Evolutionary conservation across 2,888 invertebrate species (phyloP), one percentile per base, ranked within the genome.

Genomic region (Xylota sylvarum): DNA sequence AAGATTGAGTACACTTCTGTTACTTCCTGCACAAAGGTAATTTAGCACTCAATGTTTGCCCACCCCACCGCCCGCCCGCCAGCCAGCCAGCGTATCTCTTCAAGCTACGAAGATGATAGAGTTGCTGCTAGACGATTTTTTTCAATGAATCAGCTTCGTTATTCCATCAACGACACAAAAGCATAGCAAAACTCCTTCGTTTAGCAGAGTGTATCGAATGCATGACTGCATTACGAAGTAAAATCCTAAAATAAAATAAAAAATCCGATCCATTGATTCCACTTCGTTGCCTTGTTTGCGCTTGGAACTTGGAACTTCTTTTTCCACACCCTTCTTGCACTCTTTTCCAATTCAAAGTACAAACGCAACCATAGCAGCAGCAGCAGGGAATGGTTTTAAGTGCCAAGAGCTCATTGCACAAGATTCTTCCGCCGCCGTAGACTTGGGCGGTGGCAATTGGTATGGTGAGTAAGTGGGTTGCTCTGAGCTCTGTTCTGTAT

Each of bases 231-330:
- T 72, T 56, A 19, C 27, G 62, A 52, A 79, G 60, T 50, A 32
- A 64, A 73, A 46, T 37, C 17, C 1, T 10, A n/a, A 50, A 35
- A 52, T 5, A 10, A 60, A 40, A 56, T n/a, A 56, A 32, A 32
- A 46, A 62, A 64, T 52, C 12, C 65, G 48, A 65, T 60, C 69
- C 69, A 81, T 69, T 81, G 74, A 81, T 74, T 74, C 46, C 67
- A 69, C 74, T 69, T 69, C 37, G 60, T 40, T 81, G 73, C 12
- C 14, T 62, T 52, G 64, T 46, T 58, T 65, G 58, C 58, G 55
- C 40, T 56, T 56, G 37, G 37, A 58, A 58, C 40, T 56, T 56
- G 37, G 37, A 58, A 58, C 65, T 58, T 73, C 14, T 65, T 12
- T 46, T 72, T 79, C 64, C 56, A 55, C 46, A 64, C 79, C 27